Evolutionary conservation across 2,113 vertebrate genomes (phyloP).

Genomic region (Danionella cerebrum): DNA sequence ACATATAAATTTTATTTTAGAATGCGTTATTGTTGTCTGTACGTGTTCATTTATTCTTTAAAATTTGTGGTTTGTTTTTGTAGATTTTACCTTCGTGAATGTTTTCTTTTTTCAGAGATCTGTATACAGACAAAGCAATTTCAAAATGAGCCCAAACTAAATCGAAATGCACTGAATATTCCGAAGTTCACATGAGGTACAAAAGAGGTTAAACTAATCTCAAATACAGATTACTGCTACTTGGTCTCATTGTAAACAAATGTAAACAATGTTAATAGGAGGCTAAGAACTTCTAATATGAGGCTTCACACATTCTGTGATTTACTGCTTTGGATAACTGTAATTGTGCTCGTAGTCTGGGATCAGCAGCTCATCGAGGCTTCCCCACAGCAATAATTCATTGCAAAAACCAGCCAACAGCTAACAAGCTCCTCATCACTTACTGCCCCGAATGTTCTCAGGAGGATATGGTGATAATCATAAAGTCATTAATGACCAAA

Average conservation of each 20-base stretch:
- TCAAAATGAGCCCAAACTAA: too few relatives aligned
- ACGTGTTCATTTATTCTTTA: too few relatives aligned
- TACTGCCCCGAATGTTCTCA: neutral
- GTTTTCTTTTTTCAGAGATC: too few relatives aligned
- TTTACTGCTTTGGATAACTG: neutral
- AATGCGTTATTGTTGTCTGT: too few relatives aligned
- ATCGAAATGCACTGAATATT: too few relatives aligned
- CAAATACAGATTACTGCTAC: too few relatives aligned
- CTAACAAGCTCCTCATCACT: constrained; percentile 24
- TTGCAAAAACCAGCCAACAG: neutral
- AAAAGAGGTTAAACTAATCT: too few relatives aligned
- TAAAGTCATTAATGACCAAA: neutral
- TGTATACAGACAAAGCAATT: too few relatives aligned
- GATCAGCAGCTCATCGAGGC: constrained; percentile 27
- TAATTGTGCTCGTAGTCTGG: constrained; percentile 10
- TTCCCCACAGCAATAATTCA: constrained; percentile 30
- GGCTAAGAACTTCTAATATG: neutral
- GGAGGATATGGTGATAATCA: neutral
- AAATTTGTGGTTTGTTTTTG: too few relatives aligned
- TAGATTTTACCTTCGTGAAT: too few relatives aligned
- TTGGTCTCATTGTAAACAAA: neutral
- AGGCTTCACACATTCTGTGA: constrained; percentile 18
- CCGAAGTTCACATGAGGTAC: too few relatives aligned
- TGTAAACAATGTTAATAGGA: neutral
- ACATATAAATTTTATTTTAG: too few relatives aligned